Evolutionary conservation across 2,113 vertebrate species (phyloP), one percentile per base, ranked within the genome.

Genomic region (Dolichallabes microphthalmus): DNA sequence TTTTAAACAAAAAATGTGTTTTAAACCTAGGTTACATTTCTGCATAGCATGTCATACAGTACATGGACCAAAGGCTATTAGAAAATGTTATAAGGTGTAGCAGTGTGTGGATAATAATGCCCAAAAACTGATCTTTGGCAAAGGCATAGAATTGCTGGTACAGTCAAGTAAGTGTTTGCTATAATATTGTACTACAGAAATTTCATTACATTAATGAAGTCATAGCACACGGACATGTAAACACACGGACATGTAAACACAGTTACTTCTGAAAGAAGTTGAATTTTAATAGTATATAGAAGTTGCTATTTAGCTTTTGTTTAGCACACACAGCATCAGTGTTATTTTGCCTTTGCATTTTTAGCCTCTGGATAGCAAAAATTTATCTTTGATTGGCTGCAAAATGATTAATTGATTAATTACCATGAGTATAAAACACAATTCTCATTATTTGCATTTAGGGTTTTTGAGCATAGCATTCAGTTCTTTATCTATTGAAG

Each of bases 61-160:
- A 10, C 15, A 30, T 27, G n/a, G 1, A 35, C 30, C 35, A 9
- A 9, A 71, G 8, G 68, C 15, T 45, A 30, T 4, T 10, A 63
- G 53, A 50, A 27, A 83, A 83, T 68, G 85, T 81, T 52, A 32
- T 58, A 19, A n/a, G 58, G 13, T 58, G 35, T 80, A 8, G 52
- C 80, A 88, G 50, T 83, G 85, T 89, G 89, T 88, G 85, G 60
- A 39, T 69, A 15, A 60, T 69, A 68, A 35, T 7, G 69, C 27
- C 25, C 50, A 52, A 11, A 88, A 87, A 60, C 2, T 88, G 13
- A 64, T 77, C 19, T 88, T 89, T 77, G 85, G 85, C 27, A 25
- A 84, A 74, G 89, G 89, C n/a, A 83, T 86, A 22, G 85, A 82
- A 57, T 83, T 88, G 17, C 25, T 74, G 57, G n/a, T 89, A 19